These are phyloP conservation scores for Archaeoteleia sp. DNA, from an alignment of 2,888 invertebrate genomes.

Conservation along the genomic window DNA sequence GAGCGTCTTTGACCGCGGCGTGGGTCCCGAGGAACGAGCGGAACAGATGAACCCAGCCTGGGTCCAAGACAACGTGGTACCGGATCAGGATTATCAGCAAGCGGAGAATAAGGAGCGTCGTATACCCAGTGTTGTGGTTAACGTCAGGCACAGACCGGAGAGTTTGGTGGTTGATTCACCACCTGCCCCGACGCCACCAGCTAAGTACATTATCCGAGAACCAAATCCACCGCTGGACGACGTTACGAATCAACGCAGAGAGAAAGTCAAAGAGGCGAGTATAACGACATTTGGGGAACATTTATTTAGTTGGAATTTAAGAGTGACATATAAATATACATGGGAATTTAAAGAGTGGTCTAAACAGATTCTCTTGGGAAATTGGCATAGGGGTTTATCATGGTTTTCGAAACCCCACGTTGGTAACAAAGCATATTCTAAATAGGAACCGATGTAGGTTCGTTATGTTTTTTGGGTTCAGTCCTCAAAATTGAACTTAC, in stretches of 20 bases:
- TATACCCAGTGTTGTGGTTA: slow-evolving; percentile 49
- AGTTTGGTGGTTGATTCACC: slow-evolving; percentile 47
- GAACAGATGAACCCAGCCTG: slow-evolving; percentile 68
- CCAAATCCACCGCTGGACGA: slow-evolving; percentile 70
- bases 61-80: slow-evolving; percentile 68
- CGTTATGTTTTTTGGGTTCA: too few species aligned
- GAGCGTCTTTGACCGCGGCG: slow-evolving; percentile 67
- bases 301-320: too few species aligned
- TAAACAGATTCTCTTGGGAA: too few species aligned
- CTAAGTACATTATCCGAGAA: slow-evolving; percentile 61
- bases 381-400: too few species aligned
- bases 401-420: too few species aligned
- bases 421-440: too few species aligned
- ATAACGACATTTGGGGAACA: too few species aligned
- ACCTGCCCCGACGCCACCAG: slow-evolving; percentile 58
- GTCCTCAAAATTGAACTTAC: too few species aligned
- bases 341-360: too few species aligned
- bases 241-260: slow-evolving; percentile 69
- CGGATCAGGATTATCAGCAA: slow-evolving; percentile 60
- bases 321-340: too few species aligned
- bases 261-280: slow-evolving; percentile 73
- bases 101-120: slow-evolving; percentile 38
- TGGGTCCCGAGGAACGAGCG: slow-evolving; percentile 66
- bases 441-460: too few species aligned
- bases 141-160: slow-evolving; percentile 52